A percentile compares a stretch with the other conserved stretches of the same genome.
Conservation (phyloP, 2,113 vertebrate species). For the Vulpes ferrilata region DNA sequence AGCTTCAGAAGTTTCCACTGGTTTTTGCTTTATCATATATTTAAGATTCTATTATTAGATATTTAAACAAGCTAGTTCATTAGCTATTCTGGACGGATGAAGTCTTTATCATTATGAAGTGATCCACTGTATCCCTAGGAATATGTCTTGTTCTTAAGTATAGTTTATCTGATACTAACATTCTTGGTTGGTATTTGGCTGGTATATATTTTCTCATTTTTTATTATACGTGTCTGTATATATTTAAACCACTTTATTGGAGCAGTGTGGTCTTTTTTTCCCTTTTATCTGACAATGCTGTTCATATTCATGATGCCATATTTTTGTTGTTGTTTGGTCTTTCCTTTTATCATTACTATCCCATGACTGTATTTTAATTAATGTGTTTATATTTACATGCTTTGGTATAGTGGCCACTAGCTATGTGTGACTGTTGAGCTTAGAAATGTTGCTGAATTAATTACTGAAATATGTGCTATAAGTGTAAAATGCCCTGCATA, state of each 20-base stretch:
- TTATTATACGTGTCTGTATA: not conserved
- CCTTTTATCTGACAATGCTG: not conserved
- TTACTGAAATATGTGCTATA: not conserved
- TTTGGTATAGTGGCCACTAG: not conserved
- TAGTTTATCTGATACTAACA: not conserved
- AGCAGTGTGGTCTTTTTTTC: not conserved
- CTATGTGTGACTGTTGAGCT: not conserved
- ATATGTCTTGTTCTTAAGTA: not conserved
- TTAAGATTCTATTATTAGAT: not conserved
- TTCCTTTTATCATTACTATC: not conserved
- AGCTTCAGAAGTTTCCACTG: not conserved
- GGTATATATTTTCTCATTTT: not conserved
- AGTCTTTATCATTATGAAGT: not conserved
- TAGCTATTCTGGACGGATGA: not conserved
- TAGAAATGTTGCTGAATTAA: not conserved
- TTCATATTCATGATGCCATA: not conserved
- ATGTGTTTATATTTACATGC: not conserved
- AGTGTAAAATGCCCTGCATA: not conserved
- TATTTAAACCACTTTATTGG: not conserved
- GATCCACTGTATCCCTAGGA: not conserved
- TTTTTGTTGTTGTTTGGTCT: not conserved
- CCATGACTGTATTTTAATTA: not conserved
- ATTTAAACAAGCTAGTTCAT: conserved; percentile 31
- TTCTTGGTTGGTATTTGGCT: not conserved
- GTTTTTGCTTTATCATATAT: not conserved